Conservation (phyloP, 2,888 invertebrate genomes). For the Drosophila atripex region DNA sequence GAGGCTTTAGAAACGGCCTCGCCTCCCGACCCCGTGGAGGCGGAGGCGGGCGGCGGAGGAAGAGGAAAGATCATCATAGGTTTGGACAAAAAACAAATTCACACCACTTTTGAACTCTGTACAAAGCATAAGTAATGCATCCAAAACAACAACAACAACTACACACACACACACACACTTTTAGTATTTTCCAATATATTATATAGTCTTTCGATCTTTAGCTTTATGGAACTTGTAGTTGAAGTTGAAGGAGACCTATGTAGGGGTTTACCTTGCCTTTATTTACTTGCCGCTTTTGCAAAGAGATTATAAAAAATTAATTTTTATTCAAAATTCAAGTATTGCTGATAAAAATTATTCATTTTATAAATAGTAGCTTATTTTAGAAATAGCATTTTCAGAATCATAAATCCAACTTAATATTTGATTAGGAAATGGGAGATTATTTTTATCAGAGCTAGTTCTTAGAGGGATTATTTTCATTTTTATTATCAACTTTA, state of each 20-base stretch:
- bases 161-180: background rate
- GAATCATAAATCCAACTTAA: no score
- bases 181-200: slow-evolving; percentile 2
- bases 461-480: no score
- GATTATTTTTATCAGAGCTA: no score
- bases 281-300: background rate
- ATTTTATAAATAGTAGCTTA: no score
- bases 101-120: slow-evolving; percentile 59
- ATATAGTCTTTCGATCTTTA: background rate
- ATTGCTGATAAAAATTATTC: no score
- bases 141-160: no score
- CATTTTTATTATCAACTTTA: no score
- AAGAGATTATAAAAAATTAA: no score
- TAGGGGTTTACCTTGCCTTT: background rate
- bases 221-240: slow-evolving; percentile 3
- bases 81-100: slow-evolving; percentile 79
- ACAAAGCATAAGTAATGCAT: slow-evolving; percentile 58
- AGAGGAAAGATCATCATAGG: slow-evolving; percentile 86
- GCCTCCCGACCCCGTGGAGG: slow-evolving; percentile 36
- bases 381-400: no score
- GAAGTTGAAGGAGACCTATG: background rate
- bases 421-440: no score
- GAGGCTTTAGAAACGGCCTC: slow-evolving; percentile 28
- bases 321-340: background rate
- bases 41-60: slow-evolving; percentile 76